These are phyloP conservation scores for Trachemys scripta DNA, from an alignment of 2,113 vertebrate species.

Conservation along the genomic window DNA sequence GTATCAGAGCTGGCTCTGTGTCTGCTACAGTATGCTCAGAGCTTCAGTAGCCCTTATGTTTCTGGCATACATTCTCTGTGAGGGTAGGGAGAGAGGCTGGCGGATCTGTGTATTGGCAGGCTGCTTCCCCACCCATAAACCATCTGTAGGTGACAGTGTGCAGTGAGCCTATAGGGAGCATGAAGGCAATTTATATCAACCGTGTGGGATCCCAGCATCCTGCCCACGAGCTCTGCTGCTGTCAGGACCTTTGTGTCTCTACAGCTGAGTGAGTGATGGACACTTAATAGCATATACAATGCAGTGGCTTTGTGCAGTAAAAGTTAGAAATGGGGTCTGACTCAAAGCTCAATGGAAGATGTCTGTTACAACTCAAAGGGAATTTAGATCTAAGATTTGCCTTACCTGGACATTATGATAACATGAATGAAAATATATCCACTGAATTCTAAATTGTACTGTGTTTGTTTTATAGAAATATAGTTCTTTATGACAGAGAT, in stretches of 20 bases:
- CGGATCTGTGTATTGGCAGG: background rate
- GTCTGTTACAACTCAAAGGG: too few relatives aligned
- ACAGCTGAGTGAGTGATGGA: background rate
- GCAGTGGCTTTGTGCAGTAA: background rate
- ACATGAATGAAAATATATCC: too few relatives aligned
- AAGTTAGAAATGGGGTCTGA: background rate
- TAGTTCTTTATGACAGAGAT: background rate
- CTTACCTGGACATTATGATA: too few relatives aligned
- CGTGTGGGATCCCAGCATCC: background rate
- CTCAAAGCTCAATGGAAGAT: too few relatives aligned
- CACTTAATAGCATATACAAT: background rate
- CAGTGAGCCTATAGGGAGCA: background rate
- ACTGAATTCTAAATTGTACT: background rate
- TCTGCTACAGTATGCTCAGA: background rate
- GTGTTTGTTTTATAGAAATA: background rate
- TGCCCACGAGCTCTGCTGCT: background rate
- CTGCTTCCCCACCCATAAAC: background rate
- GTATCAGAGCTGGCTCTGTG: background rate
- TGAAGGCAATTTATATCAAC: background rate
- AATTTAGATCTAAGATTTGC: too few relatives aligned
- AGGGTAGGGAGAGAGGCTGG: background rate
- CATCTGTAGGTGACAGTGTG: accelerated
- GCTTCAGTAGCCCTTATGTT: background rate
- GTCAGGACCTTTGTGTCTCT: background rate
- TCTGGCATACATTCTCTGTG: accelerated